phyloP scores from a whole-genome alignment of 2,888 invertebrate species.

The Stenurella melanura region DNA sequence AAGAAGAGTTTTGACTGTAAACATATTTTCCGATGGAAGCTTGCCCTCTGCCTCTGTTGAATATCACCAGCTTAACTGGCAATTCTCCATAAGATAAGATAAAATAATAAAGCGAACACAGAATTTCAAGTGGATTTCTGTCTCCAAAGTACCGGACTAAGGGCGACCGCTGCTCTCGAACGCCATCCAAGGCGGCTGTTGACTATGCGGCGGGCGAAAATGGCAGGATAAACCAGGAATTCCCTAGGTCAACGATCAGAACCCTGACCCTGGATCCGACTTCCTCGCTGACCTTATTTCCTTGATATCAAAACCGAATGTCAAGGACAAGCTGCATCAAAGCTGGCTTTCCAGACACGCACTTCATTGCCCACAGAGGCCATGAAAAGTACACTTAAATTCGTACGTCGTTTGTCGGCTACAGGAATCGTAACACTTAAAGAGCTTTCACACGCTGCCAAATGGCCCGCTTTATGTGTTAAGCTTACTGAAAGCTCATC shows the following conservation, averaged over 20 bases:
- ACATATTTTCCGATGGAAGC: too few relatives aligned
- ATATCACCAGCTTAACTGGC: too few relatives aligned
- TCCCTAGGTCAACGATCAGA: conserved; percentile 72
- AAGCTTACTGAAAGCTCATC: background rate
- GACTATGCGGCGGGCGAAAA: conserved; percentile 63
- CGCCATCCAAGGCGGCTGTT: conserved; percentile 29
- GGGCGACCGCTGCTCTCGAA: conserved; percentile 1
- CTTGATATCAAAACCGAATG: conserved; percentile 58
- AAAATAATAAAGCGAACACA: background rate
- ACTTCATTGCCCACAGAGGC: conserved; percentile 34
- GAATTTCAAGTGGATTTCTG: background rate
- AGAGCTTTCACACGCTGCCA: conserved; percentile 23
- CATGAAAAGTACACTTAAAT: conserved; percentile 37
- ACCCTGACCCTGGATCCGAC: conserved; percentile 70
- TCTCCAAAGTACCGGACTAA: conserved; percentile 29
- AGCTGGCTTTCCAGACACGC: conserved; percentile 28
- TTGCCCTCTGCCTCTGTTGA: too few relatives aligned
- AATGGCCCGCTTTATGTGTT: conserved; percentile 16
- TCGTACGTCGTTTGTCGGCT: conserved; percentile 23
- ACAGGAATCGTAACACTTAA: conserved; percentile 19
- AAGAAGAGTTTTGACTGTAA: too few relatives aligned
- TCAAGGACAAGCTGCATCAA: conserved; percentile 57
- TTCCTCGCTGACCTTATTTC: conserved; percentile 70
- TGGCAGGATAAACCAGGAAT: conserved; percentile 69
- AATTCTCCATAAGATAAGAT: too few relatives aligned